Evolutionary conservation across 2,113 vertebrate genomes (phyloP).

Genomic region (Tragelaphus strepsiceros): DNA sequence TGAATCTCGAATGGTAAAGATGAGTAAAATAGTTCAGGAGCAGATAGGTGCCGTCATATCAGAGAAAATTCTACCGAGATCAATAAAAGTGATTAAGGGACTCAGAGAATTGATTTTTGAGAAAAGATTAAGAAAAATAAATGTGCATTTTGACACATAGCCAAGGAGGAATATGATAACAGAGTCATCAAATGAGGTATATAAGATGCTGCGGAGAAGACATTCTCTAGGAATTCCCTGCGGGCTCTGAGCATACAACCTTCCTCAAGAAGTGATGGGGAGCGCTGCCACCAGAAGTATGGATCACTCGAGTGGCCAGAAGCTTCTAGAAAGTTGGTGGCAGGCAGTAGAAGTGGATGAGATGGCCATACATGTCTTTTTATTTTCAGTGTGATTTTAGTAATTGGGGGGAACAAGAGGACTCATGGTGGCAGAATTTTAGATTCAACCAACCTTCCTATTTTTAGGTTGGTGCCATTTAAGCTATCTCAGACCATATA

Average conservation of each 20-base stretch:
- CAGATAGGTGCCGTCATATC: constrained; percentile 14
- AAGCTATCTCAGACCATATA: background rate
- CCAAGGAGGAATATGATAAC: constrained; percentile 50
- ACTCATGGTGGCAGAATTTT: background rate
- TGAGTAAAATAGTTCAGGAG: background rate
- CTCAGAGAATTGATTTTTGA: constrained; percentile 63
- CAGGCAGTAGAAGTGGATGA: background rate
- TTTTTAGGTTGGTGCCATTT: background rate
- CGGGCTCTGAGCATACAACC: background rate
- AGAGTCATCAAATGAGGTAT: background rate
- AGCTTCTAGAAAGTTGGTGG: background rate
- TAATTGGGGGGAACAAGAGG: background rate
- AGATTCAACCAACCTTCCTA: background rate
- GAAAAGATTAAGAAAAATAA: constrained; percentile 68
- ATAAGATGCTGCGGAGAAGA: background rate
- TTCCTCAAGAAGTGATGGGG: background rate
- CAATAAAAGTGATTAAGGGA: constrained; percentile 69
- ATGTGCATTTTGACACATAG: constrained; percentile 46
- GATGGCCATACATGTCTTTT: background rate
- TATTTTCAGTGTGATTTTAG: background rate
- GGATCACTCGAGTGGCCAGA: background rate
- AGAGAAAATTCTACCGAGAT: constrained; percentile 53
- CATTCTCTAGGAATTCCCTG: background rate
- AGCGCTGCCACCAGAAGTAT: rapidly evolving
- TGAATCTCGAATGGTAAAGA: background rate